A percentile compares a stretch with the other conserved stretches of the same genome.
phyloP scores from a whole-genome alignment of 92 coral and sea anemone species.

The Bergia puertoricense region DNA sequence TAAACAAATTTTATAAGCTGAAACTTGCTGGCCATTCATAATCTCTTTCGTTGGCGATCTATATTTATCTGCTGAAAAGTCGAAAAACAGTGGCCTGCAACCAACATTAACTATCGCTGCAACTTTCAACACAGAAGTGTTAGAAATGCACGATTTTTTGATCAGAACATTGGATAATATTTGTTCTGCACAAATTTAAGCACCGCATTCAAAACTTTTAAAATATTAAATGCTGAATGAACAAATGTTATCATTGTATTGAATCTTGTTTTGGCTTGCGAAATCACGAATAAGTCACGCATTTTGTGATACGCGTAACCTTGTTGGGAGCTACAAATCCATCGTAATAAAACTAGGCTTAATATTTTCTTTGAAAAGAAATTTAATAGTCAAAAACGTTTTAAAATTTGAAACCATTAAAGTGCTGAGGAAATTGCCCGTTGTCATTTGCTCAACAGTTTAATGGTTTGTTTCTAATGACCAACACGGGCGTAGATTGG shows the following conservation, averaged over 20 bases:
- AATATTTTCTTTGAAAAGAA: background rate
- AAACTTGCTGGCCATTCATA: background rate
- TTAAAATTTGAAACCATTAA: conserved; percentile 30
- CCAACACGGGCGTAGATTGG: background rate
- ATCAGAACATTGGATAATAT: background rate
- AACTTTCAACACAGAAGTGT: background rate
- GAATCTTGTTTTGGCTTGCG: background rate
- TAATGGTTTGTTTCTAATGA: conserved; percentile 19
- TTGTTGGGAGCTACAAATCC: background rate
- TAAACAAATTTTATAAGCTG: background rate
- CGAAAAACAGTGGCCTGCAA: background rate
- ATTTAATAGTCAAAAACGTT: background rate
- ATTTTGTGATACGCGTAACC: background rate
- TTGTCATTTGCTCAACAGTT: conserved; percentile 18
- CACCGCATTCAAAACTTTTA: background rate
- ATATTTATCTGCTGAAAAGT: background rate
- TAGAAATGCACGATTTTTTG: background rate
- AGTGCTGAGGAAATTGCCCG: conserved; percentile 23
- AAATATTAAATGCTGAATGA: background rate
- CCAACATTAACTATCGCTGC: background rate
- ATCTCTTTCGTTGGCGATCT: background rate
- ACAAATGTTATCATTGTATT: background rate
- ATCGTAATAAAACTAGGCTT: background rate
- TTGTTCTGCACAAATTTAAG: background rate
- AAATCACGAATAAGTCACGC: background rate